Base-by-base conservation (phyloP, 37 sponge, comb jelly and placozoan genomes). In the Crambe crambe region DNA sequence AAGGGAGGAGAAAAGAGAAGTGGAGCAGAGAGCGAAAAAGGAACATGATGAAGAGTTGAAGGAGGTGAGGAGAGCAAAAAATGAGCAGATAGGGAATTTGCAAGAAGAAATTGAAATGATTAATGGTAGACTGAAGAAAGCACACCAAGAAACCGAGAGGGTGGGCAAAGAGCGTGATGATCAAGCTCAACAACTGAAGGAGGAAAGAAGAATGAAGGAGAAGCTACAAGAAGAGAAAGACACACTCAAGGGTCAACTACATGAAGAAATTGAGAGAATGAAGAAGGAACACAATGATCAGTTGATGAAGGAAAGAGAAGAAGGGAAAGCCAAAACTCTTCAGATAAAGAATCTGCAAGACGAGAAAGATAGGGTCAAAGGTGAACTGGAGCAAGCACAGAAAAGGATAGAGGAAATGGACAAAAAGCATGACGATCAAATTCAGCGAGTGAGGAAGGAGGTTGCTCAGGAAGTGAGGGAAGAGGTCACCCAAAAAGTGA, bases 1-100 rank as follows among this genome's bases (percentile, higher is more conserved):
- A 68, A 6, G 9, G 38, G 29, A 68, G 38, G 21, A 8, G 20
- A 68, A 68, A 36, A 37, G 20, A 68, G 38, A 68, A 18, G 68
- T 21, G 6, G 18, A 36, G 68, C 3, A 68, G 38, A 68, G 3
- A 20, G 31, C 6, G 38, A 35, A 18, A 37, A 36, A 36, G 38
- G 18, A 68, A n/a, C 63, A 62, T n/a, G 63, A 62, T 62, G 68
- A 30, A 35, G 63, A 23, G 29, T 20, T 61, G 29, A 61, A 61
- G 25, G 63, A 61, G 25, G n/a, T n/a, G n/a, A n/a, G n/a, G n/a
- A 47, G 12, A 47, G 51, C 12, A 12, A 12, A 47, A 47, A 12
- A 6, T 47, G 51, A 47, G 51, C 6, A 15, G 51, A 47, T 15
- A 47, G 12, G 51, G 51, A 47, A 47, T 15, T 8, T 61, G 29